Evolutionary conservation across 2,113 vertebrate genomes (phyloP).

Genomic region (Aspidoscelis tigris): DNA sequence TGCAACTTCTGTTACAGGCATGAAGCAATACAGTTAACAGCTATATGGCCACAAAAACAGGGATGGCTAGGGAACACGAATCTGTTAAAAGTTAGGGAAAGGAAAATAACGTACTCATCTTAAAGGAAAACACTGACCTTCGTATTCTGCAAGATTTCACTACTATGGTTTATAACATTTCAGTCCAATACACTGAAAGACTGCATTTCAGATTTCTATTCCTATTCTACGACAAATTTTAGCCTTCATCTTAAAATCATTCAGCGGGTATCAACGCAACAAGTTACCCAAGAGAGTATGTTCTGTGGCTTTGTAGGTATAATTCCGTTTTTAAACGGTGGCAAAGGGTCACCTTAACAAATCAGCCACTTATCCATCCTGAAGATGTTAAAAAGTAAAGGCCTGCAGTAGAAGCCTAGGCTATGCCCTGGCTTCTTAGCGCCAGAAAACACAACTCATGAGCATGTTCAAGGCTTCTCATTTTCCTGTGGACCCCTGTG

Average conservation of each 20-base stretch:
- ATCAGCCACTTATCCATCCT: not conserved
- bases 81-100: not conserved
- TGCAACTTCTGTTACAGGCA: not conserved
- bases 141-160: not conserved
- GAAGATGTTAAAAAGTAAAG: too few species aligned
- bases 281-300: not conserved
- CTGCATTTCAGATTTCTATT: not conserved
- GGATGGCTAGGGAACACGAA: not conserved
- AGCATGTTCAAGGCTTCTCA: too few species aligned
- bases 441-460: too few species aligned
- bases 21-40: constrained; percentile 5
- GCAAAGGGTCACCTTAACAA: not conserved
- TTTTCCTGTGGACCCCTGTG: too few species aligned
- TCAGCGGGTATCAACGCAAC: not conserved
- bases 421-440: too few species aligned
- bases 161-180: not conserved
- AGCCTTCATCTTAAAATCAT: not conserved
- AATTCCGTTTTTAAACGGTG: not conserved
- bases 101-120: not conserved
- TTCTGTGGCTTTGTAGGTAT: not conserved
- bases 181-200: not conserved
- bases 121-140: not conserved
- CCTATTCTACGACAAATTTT: not conserved
- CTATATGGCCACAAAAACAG: not conserved
- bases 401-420: too few species aligned